phyloP scores from a whole-genome alignment of 2,797 vertebrate genomes.

The Xenentodon cancila region DNA sequence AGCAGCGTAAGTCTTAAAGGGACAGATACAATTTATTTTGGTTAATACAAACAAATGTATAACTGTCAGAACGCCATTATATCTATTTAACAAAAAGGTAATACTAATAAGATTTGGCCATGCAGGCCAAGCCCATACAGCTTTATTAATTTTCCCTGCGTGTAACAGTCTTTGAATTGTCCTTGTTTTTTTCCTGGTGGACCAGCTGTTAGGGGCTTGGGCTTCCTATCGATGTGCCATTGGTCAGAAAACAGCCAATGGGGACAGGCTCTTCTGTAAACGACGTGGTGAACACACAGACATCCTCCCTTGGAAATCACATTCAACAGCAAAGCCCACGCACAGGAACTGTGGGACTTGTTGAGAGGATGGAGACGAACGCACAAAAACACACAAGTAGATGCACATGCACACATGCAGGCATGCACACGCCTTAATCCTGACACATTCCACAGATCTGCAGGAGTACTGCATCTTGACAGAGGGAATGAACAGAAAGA shows the following conservation, averaged over 20 bases:
- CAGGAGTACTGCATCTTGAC: no score
- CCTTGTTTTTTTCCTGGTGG: conserved; percentile 30
- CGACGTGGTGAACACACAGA: conserved; percentile 28
- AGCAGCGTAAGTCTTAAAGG: no score
- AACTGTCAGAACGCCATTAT: no score
- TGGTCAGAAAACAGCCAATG: conserved; percentile 57
- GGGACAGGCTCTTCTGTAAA: conserved; percentile 8
- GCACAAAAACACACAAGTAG: no score
- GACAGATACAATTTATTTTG: no score
- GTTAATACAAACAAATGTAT: no score
- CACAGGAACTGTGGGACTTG: conserved; percentile 29
- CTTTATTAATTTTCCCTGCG: conserved; percentile 19
- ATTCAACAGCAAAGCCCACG: conserved; percentile 31
- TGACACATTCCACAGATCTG: no score
- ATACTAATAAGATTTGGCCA: not conserved
- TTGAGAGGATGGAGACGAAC: not conserved
- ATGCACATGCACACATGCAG: conserved; percentile 1
- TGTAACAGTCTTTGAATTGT: conserved; percentile 43
- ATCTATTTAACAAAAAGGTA: no score
- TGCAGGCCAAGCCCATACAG: not conserved
- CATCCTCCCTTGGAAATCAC: conserved; percentile 16
- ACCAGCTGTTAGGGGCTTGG: conserved; percentile 61
- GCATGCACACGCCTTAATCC: conserved; percentile 1
- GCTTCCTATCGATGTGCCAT: conserved; percentile 49
- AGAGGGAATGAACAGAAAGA: no score